A percentile compares a stretch with the other conserved stretches of the same genome.
Evolutionary conservation across 2,888 invertebrate species (phyloP).

Genomic region (Phytoseiulus persimilis): DNA sequence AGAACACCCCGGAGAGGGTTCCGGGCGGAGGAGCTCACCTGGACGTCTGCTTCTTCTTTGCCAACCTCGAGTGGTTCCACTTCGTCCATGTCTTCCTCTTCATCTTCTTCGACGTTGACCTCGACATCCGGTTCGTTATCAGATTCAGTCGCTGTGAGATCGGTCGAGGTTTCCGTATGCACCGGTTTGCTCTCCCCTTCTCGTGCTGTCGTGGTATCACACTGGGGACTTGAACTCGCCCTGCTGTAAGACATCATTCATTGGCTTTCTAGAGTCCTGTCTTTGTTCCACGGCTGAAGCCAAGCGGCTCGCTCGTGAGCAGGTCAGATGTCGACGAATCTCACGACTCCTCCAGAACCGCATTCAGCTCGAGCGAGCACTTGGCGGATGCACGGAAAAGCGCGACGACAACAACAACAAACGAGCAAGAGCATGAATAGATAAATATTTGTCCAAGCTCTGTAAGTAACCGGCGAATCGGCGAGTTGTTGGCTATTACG

Average conservation of each 20-base stretch:
- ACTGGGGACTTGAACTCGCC: slow-evolving; percentile 7
- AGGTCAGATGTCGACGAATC: too few relatives aligned
- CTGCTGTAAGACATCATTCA: background rate
- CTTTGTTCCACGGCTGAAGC: too few relatives aligned
- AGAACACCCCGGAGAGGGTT: background rate
- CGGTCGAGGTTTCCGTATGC: background rate
- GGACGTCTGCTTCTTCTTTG: background rate
- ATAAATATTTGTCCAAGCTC: background rate
- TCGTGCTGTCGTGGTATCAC: slow-evolving; percentile 32
- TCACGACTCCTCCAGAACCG: background rate
- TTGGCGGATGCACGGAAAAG: background rate
- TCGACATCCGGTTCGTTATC: background rate
- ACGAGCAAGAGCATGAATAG: background rate
- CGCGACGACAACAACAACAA: background rate
- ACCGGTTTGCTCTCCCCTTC: background rate
- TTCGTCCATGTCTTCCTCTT: background rate
- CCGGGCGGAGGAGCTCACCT: background rate
- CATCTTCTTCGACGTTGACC: background rate
- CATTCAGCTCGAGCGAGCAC: too few relatives aligned
- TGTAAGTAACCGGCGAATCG: background rate
- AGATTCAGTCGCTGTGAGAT: background rate
- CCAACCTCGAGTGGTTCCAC: background rate
- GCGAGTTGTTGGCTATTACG: background rate
- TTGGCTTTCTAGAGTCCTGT: background rate
- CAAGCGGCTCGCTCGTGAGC: too few relatives aligned